phyloP scores from a whole-genome alignment of 2,113 vertebrate species.

The Empidonax traillii region DNA sequence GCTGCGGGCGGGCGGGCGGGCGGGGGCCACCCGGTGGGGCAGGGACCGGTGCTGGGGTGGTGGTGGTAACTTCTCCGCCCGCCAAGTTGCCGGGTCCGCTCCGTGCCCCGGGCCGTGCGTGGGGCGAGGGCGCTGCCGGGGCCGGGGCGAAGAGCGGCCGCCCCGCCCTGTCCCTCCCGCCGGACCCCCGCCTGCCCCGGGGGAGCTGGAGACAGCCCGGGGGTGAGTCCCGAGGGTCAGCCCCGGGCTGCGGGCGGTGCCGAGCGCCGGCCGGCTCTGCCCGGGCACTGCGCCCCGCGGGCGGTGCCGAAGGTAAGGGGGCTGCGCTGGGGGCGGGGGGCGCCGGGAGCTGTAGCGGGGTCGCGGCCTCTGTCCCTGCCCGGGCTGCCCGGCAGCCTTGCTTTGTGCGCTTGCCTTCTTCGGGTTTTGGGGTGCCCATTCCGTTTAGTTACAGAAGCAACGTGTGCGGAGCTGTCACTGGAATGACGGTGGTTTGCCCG shows the following conservation, averaged over 20 bases:
- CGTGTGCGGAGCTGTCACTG: not conserved
- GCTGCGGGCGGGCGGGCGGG: too few species aligned
- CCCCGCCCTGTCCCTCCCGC: not conserved
- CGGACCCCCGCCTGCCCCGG: not conserved
- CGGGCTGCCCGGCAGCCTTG: not conserved
- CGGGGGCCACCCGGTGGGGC: not conserved
- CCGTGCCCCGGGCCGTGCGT: not conserved
- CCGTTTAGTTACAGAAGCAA: fast-evolving
- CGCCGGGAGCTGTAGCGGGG: not conserved
- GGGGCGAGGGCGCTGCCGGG: not conserved
- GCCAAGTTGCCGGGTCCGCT: not conserved
- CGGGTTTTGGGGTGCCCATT: not conserved
- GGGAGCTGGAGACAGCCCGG: too few species aligned
- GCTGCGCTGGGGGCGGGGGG: fast-evolving
- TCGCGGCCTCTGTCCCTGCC: not conserved
- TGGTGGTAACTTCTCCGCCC: not conserved
- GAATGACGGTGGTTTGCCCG: not conserved
- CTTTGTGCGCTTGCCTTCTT: not conserved
- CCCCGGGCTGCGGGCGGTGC: not conserved
- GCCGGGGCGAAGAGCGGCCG: not conserved
- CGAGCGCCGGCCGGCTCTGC: not conserved
- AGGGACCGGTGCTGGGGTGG: not conserved
- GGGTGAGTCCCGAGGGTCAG: too few species aligned
- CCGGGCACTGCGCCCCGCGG: not conserved
- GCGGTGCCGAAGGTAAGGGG: not conserved